Evolutionary conservation across 2,888 invertebrate genomes (phyloP).

Genomic region (Hydropsyche betteni): DNA sequence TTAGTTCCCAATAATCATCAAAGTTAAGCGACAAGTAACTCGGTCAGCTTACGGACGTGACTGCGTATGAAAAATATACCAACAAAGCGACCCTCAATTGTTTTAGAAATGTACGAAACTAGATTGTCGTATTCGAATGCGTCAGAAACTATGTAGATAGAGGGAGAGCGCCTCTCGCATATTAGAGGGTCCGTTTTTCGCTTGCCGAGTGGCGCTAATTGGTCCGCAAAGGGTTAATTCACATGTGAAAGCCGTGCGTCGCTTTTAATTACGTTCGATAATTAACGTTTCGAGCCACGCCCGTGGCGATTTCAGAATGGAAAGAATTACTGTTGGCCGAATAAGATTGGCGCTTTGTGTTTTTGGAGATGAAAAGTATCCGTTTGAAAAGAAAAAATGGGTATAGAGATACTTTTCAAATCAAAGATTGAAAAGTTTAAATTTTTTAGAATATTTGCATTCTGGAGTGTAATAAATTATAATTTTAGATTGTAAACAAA

Average conservation of each 20-base stretch:
- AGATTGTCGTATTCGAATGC: conserved; percentile 5
- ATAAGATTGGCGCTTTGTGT: not conserved
- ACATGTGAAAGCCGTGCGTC: conserved; percentile 21
- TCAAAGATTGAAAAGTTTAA: no score
- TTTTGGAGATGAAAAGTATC: no score
- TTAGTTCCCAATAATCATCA: no score
- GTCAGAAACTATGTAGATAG: not conserved
- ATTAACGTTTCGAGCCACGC: conserved; percentile 14
- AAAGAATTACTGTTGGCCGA: not conserved
- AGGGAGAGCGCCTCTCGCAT: not conserved
- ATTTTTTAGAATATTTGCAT: no score
- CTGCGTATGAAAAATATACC: no score
- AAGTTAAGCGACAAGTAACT: no score
- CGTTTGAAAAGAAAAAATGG: no score
- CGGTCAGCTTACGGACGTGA: no score
- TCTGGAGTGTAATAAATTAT: no score
- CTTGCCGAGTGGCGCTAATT: conserved; percentile 28
- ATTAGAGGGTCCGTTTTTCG: conserved; percentile 19
- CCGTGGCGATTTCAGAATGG: conserved; percentile 2
- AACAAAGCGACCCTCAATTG: not conserved
- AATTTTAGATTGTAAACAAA: no score
- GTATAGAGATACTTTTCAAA: no score
- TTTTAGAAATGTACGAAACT: not conserved
- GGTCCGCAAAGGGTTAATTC: conserved; percentile 36
- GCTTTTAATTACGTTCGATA: conserved; percentile 33